These are phyloP conservation scores for Melanocharis versteri DNA, from an alignment of 2,113 vertebrate species.

Conservation along the genomic window DNA sequence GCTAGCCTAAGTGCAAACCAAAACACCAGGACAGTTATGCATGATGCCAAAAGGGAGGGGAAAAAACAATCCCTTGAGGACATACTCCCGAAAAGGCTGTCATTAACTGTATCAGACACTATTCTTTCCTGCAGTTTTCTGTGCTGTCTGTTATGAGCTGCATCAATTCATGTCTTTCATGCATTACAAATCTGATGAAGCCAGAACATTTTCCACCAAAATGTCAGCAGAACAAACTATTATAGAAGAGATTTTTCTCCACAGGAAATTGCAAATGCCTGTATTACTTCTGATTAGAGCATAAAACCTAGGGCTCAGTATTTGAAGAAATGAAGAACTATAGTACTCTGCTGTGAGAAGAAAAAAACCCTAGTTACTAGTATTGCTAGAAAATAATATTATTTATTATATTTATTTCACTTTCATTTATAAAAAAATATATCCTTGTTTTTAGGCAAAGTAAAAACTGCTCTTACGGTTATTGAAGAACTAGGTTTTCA, in stretches of 20 bases:
- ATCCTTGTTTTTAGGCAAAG: background rate
- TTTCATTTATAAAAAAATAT: background rate
- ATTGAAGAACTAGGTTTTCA: background rate
- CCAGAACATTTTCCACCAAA: background rate
- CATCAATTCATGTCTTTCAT: background rate
- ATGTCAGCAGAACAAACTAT: background rate
- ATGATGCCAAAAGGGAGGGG: background rate
- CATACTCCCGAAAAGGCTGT: background rate
- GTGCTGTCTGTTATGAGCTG: background rate
- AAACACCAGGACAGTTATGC: too few relatives aligned
- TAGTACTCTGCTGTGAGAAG: background rate
- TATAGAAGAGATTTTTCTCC: background rate
- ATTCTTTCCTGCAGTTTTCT: background rate
- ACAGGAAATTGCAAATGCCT: background rate
- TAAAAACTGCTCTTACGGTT: background rate
- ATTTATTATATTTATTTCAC: background rate
- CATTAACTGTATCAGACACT: rapidly evolving
- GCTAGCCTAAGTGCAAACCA: background rate
- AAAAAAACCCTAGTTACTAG: background rate
- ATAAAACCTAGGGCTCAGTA: background rate
- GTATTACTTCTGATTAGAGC: background rate
- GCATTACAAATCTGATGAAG: background rate
- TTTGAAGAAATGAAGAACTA: background rate
- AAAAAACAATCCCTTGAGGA: background rate
- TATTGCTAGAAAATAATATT: background rate